Evolutionary conservation across 2,888 invertebrate genomes (phyloP), one percentile per base, ranked within the genome.

Genomic region (Steinernema scapterisci): DNA sequence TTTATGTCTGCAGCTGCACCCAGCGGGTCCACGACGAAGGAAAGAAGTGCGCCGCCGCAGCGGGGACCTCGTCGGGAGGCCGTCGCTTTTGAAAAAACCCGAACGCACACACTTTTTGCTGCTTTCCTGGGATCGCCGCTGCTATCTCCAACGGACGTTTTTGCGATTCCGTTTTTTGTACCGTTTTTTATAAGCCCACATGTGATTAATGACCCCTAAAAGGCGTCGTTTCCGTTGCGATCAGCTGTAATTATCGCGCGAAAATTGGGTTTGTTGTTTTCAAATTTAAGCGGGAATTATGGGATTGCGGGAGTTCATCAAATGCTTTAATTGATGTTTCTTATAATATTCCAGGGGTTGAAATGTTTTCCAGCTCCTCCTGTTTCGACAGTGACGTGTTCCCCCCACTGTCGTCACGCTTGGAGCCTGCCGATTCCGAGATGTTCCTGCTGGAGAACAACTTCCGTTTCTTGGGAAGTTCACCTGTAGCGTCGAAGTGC

Each of bases 111-210:
- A 63, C 63, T 27, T 63, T 63, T 63, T 63, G 52, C 23, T 52
- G 52, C 52, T 21, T 19, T 21, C 21, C 48, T 54, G 11, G 63
- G 25, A 19, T 63, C 5, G 23, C 63, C 63, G 63, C 38, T 38
- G 9, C 63, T 63, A 63, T 63, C 63, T 63, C 31, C 5, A n/a
- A 11, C 63, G 63, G 31, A 63, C 63, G 63, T 27, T 63, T 27
- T 63, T 63, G 63, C 63, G 63, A 31, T 63, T 63, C 63, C 27
- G 63, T 63, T 63, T 63, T 63, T 31, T 54, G 54, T 63, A 63
- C 1, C 63, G 63, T 63, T 63, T 63, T 63, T 63, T 63, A 31
- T 13, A 27, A 63, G 13, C 16, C 16, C 1, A n/a, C 48, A 5
- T 48, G 11, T 63, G 63, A 63, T 63, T 63, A n/a, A 63, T 63